These are phyloP conservation scores for Thermophis baileyi DNA, from an alignment of 2,113 vertebrate genomes.

Conservation along the genomic window DNA sequence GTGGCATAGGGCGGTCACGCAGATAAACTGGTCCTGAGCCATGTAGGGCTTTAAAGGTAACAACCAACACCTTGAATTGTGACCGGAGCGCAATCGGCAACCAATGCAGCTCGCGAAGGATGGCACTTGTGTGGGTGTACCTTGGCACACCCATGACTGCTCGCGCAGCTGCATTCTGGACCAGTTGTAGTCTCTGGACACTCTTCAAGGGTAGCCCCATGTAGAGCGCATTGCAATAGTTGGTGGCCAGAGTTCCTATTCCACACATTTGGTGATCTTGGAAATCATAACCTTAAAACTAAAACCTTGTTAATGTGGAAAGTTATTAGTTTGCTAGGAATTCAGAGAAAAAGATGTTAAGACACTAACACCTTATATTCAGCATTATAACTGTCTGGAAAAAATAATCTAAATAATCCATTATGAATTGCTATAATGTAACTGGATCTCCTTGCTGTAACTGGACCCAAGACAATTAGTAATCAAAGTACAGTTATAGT, in stretches of 20 bases:
- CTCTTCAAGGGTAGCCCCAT: too few relatives aligned
- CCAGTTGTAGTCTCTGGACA: too few relatives aligned
- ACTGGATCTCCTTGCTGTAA: slow-evolving; percentile 32
- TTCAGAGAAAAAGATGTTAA: not conserved
- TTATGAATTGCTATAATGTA: slow-evolving; percentile 19
- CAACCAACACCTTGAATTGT: too few relatives aligned
- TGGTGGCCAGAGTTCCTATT: not conserved
- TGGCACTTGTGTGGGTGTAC: too few relatives aligned
- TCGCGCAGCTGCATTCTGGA: too few relatives aligned
- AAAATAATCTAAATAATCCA: slow-evolving; percentile 12
- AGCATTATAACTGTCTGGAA: not conserved
- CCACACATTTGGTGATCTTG: not conserved
- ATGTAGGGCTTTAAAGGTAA: too few relatives aligned
- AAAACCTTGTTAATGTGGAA: not conserved
- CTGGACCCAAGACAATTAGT: not conserved
- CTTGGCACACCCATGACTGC: too few relatives aligned
- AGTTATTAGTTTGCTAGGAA: not conserved
- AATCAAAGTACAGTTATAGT: not conserved
- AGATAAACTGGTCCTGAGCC: too few relatives aligned
- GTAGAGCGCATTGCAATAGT: too few relatives aligned
- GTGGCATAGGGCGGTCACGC: too few relatives aligned
- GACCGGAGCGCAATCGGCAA: too few relatives aligned
- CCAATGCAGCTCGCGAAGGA: too few relatives aligned
- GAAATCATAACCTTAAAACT: not conserved
- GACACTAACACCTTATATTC: not conserved